phyloP scores from a whole-genome alignment of 2,113 vertebrate genomes.

The Tichodroma muraria region DNA sequence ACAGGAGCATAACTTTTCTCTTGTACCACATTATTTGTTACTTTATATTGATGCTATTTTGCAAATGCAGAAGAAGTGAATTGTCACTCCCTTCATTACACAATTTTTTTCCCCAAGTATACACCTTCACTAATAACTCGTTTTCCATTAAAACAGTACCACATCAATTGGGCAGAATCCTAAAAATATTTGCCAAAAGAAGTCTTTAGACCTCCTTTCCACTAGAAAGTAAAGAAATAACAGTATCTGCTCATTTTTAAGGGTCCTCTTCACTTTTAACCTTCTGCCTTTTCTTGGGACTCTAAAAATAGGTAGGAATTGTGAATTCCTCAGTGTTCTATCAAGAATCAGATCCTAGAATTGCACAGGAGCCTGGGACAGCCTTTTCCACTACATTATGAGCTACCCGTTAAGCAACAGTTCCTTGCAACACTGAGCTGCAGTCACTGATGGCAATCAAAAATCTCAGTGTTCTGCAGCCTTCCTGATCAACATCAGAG shows the following conservation, averaged over 20 bases:
- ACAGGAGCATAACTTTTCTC: background rate
- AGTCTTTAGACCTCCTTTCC: background rate
- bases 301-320: background rate
- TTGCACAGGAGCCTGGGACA: background rate
- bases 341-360: background rate
- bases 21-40: background rate
- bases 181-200: background rate
- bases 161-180: background rate
- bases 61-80: background rate
- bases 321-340: rapidly evolving
- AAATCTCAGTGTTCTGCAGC: background rate
- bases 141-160: background rate
- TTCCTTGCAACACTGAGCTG: background rate
- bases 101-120: background rate
- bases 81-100: background rate
- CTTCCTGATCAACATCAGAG: background rate
- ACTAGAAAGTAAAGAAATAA: background rate
- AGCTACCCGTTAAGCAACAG: background rate
- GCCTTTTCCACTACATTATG: background rate
- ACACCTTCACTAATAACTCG: background rate
- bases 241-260: background rate
- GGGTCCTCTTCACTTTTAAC: background rate
- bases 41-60: background rate
- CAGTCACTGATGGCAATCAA: background rate
- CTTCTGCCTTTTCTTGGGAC: background rate